These are phyloP conservation scores for Petroica traversi DNA, from an alignment of 2,113 vertebrate species.

Conservation along the genomic window DNA sequence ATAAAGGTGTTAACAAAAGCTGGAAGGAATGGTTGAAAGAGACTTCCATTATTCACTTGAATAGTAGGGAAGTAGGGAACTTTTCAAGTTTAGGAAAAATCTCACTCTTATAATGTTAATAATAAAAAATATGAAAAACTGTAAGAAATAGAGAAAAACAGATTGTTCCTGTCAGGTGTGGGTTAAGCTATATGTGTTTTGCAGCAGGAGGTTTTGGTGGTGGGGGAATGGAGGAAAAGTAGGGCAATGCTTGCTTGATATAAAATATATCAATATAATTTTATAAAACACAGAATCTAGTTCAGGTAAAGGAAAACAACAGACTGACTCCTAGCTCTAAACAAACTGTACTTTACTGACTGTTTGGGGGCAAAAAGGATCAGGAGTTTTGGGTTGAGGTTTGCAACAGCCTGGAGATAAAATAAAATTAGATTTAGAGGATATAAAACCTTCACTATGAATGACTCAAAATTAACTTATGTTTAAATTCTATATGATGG, in stretches of 20 bases:
- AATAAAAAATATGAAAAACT: neutral
- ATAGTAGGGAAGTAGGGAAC: neutral
- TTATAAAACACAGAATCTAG: neutral
- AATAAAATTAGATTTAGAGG: neutral
- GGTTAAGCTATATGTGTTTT: neutral
- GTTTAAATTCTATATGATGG: neutral
- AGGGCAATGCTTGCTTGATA: neutral
- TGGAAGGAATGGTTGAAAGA: neutral
- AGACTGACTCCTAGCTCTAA: neutral
- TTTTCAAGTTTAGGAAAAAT: neutral
- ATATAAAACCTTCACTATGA: neutral
- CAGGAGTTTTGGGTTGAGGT: accelerated
- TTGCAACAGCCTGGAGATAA: neutral
- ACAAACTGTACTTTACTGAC: neutral
- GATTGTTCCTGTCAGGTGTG: neutral
- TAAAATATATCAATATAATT: neutral
- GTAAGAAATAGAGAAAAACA: neutral
- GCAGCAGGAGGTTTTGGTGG: neutral
- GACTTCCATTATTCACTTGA: neutral
- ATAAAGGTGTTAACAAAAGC: neutral
- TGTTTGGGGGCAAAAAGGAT: neutral
- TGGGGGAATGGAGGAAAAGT: neutral
- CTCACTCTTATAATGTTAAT: neutral
- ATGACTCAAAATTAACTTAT: neutral
- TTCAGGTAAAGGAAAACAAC: neutral